Conservation (phyloP, 2,113 vertebrate genomes). For the Oncorhynchus mykiss region DNA sequence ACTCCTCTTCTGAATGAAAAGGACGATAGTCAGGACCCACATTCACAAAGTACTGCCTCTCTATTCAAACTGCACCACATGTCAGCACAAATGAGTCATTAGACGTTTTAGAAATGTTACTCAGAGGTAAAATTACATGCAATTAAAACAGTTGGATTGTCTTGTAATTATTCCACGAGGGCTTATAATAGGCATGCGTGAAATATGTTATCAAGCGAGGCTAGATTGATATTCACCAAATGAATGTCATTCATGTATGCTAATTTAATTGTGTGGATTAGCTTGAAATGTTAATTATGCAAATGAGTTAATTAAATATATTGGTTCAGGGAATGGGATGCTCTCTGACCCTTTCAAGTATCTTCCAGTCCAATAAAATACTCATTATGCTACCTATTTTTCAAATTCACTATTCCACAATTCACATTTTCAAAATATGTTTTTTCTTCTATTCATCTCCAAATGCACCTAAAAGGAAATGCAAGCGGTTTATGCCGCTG, state of each 20-base stretch:
- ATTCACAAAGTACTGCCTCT: neutral
- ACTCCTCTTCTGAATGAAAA: too few species aligned
- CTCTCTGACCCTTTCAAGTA: conserved; percentile 5
- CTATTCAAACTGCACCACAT: neutral
- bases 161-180: conserved; percentile 3
- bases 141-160: conserved; percentile 5
- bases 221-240: conserved; percentile 9
- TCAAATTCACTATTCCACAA: neutral
- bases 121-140: neutral
- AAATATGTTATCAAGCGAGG: conserved; percentile 2
- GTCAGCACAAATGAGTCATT: neutral
- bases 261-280: neutral
- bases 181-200: neutral
- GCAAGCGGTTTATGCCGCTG: neutral
- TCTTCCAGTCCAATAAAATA: neutral
- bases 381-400: too few species aligned
- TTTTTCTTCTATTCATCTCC: neutral
- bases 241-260: neutral
- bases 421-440: neutral
- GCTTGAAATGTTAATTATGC: neutral
- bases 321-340: neutral
- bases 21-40: neutral
- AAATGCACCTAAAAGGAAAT: neutral
- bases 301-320: conserved; percentile 1
- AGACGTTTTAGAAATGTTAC: neutral